Evolutionary conservation across 2,797 vertebrate species (phyloP), one percentile per base, ranked within the genome.

Genomic region (Platyrinchus mystaceus): DNA sequence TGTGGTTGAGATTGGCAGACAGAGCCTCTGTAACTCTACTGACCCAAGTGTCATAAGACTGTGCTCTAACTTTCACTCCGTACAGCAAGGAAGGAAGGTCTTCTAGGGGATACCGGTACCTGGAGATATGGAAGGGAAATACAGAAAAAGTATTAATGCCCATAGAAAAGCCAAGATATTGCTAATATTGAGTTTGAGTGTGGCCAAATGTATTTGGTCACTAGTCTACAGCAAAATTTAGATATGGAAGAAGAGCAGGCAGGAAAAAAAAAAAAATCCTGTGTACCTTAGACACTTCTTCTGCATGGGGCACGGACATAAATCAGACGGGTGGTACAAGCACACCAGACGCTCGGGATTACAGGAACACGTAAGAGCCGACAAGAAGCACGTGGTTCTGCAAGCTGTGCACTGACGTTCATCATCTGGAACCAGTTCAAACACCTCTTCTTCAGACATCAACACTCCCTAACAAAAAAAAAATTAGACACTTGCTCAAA

Each of bases 321-420:
- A 98, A 63, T 99, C 98, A 41, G 97, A 93, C 0, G 98, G 96
- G 32, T 99, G 99, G 91, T 99, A 98, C 12, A 99, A 98, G 97
- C 99, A 99, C 27, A 99, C 99, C 50, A 99, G 98, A 13, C 98
- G 98, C 44, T 99, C 99, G 0, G 99, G 98, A 93, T 98, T 99
- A 96, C 99, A 99, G 93, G 98, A 98, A 49, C 99, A 99, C 0
- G 99, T 99, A 80, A 99, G 98, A 3, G 99, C 99, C 23, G 99
- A 99, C 93, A 99, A 97, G 97, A 99, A 99, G 92, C 99, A 99
- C 2, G 99, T 99, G 34, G 99, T 99, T 97, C 99, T 99, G 95
- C 99, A 99, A 75, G 98, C 99, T 81, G 98, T 96, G 96, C 99
- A 99, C 97, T 99, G 99, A 6, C 99, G 98, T 93, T 99, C 99